Evolutionary conservation across 2,888 invertebrate species (phyloP).

Genomic region (Hirtodrosophila trivittata): DNA sequence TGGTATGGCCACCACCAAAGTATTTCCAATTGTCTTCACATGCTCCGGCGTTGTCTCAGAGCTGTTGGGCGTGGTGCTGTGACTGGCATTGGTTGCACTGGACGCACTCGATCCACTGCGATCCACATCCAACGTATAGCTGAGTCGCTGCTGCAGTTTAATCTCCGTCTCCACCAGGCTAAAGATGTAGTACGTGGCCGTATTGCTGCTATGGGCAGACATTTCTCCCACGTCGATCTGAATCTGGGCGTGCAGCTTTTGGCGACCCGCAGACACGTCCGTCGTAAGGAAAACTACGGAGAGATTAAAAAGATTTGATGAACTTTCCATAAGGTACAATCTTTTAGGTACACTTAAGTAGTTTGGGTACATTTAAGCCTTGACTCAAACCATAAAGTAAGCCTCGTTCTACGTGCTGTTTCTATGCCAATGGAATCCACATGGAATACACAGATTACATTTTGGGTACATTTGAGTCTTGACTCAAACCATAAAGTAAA

Average conservation of each 20-base stretch:
- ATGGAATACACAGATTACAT: too few species aligned
- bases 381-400: too few species aligned
- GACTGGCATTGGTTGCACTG: constrained; percentile 17
- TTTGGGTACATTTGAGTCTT: too few species aligned
- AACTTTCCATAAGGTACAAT: too few species aligned
- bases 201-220: constrained; percentile 79
- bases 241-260: constrained; percentile 84
- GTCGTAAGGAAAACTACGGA: constrained; percentile 85
- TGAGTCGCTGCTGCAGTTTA: constrained; percentile 81
- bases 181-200: constrained; percentile 82
- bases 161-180: constrained; percentile 82
- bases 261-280: constrained; percentile 84
- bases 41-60: constrained; percentile 80
- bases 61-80: constrained; percentile 62
- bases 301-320: too few species aligned
- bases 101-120: constrained; percentile 42
- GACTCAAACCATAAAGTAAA: too few species aligned
- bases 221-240: constrained; percentile 83
- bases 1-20: constrained; percentile 65
- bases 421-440: too few species aligned
- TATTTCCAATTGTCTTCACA: constrained; percentile 47
- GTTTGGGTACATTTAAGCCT: too few species aligned
- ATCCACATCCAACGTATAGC: constrained; percentile 81
- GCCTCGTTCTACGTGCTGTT: too few species aligned
- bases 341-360: too few species aligned